These are phyloP conservation scores for Rhyacichthys aspro DNA, from an alignment of 2,797 vertebrate genomes.

Conservation along the genomic window DNA sequence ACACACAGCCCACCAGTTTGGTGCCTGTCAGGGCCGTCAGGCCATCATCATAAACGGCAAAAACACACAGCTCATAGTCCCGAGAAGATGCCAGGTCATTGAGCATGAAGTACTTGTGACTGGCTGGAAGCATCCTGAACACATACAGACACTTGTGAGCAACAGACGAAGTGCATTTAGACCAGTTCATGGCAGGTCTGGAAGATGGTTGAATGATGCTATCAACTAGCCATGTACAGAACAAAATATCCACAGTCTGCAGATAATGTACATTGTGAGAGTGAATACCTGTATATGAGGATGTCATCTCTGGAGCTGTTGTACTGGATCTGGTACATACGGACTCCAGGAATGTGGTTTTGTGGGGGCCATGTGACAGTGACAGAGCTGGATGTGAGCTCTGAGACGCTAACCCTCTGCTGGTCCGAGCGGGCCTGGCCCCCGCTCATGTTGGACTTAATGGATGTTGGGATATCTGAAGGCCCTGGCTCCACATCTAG, in stretches of 20 bases:
- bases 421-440: slow-evolving; percentile 74
- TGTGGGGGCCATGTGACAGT: slow-evolving; percentile 89
- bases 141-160: too few species aligned
- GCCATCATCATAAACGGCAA: slow-evolving; percentile 87
- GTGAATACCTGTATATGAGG: slow-evolving; percentile 88
- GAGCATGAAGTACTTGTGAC: slow-evolving; percentile 86
- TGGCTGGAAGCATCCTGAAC: slow-evolving; percentile 88
- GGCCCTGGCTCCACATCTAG: slow-evolving; percentile 82
- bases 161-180: neutral
- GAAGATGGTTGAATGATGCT: too few species aligned
- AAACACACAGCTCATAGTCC: slow-evolving; percentile 87
- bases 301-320: slow-evolving; percentile 92
- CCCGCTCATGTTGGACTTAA: slow-evolving; percentile 81
- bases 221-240: too few species aligned
- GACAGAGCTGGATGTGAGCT: slow-evolving; percentile 86
- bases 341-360: slow-evolving; percentile 86
- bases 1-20: slow-evolving; percentile 84
- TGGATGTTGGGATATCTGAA: slow-evolving; percentile 85
- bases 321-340: slow-evolving; percentile 97
- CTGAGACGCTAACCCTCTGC: slow-evolving; percentile 84
- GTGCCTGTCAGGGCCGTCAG: slow-evolving; percentile 84
- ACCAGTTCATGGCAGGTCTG: too few species aligned
- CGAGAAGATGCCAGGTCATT: slow-evolving; percentile 86
- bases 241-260: too few species aligned
- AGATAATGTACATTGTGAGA: too few species aligned